Conservation (phyloP, 2,113 vertebrate genomes). For the Cyanoliseus patagonus region DNA sequence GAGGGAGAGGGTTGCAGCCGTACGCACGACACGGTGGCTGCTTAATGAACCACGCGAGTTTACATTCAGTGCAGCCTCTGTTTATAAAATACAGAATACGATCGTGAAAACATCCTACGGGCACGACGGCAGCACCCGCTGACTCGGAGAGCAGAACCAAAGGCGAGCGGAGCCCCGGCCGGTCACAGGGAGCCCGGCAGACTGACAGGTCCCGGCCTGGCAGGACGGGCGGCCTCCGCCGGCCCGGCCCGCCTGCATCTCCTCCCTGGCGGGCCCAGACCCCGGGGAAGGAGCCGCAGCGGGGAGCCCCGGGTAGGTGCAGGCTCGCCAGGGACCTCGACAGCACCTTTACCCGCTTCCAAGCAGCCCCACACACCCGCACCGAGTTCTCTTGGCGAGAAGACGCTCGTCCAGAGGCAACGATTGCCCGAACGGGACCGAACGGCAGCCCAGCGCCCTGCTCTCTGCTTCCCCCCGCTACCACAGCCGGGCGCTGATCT, state of each 20-base stretch:
- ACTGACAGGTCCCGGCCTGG: background rate
- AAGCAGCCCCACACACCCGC: background rate
- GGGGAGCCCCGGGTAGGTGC: background rate
- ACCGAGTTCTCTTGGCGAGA: background rate
- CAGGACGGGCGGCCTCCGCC: background rate
- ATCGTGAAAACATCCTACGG: background rate
- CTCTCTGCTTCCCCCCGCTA: background rate
- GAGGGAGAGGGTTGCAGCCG: background rate
- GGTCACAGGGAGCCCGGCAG: background rate
- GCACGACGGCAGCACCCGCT: background rate
- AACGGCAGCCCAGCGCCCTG: accelerated
- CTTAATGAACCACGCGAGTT: background rate
- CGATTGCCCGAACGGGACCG: background rate
- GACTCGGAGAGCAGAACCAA: background rate
- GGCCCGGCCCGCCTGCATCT: background rate
- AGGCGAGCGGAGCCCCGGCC: too few relatives aligned
- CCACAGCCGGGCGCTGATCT: background rate
- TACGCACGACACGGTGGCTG: background rate
- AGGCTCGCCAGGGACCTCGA: background rate
- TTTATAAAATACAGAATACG: slow-evolving; percentile 39
- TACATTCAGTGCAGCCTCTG: background rate
- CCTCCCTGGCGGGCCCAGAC: too few relatives aligned
- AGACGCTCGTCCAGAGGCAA: too few relatives aligned
- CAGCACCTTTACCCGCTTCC: background rate
- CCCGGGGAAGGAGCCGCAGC: background rate